Evolutionary conservation across 2,113 vertebrate genomes (phyloP).

Genomic region (Xyrauchen texanus): DNA sequence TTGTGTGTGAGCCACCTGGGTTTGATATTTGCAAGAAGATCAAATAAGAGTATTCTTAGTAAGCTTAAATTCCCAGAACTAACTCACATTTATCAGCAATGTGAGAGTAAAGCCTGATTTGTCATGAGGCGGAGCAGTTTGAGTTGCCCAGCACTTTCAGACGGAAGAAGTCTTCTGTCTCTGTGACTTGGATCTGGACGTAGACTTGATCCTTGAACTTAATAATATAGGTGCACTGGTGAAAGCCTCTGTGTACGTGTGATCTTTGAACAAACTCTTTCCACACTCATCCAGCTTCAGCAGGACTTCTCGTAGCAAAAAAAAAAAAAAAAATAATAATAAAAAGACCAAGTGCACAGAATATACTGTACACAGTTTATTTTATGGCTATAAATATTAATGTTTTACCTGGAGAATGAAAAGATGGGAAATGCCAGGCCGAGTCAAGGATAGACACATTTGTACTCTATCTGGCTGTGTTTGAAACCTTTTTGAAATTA

Average conservation of each 20-base stretch:
- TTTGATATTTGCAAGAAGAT: not conserved
- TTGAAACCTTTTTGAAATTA: too few relatives aligned
- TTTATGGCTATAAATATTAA: not conserved
- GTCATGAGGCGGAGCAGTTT: conserved; percentile 52
- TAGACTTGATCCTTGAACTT: conserved; percentile 70
- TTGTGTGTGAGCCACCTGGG: not conserved
- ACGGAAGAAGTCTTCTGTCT: conserved; percentile 69
- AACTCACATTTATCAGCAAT: conserved; percentile 66
- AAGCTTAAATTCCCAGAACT: not conserved
- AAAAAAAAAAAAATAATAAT: too few relatives aligned
- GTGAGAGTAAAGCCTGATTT: conserved; percentile 51
- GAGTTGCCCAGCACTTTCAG: conserved; percentile 73
- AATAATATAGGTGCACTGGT: conserved; percentile 60
- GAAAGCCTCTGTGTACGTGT: conserved; percentile 59
- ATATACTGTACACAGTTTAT: too few relatives aligned
- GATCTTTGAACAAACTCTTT: conserved; percentile 66
- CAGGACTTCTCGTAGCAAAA: conserved; percentile 46
- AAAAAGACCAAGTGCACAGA: too few relatives aligned
- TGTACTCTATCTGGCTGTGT: too few relatives aligned
- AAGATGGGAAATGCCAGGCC: conserved; percentile 65
- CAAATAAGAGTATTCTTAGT: not conserved
- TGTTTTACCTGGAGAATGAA: conserved; percentile 64
- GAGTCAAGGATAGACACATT: conserved; percentile 69
- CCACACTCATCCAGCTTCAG: conserved; percentile 60
- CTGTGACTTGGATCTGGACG: conserved; percentile 65